Evolutionary conservation across 2,888 invertebrate species (phyloP).

Genomic region (Meta bourneti): DNA sequence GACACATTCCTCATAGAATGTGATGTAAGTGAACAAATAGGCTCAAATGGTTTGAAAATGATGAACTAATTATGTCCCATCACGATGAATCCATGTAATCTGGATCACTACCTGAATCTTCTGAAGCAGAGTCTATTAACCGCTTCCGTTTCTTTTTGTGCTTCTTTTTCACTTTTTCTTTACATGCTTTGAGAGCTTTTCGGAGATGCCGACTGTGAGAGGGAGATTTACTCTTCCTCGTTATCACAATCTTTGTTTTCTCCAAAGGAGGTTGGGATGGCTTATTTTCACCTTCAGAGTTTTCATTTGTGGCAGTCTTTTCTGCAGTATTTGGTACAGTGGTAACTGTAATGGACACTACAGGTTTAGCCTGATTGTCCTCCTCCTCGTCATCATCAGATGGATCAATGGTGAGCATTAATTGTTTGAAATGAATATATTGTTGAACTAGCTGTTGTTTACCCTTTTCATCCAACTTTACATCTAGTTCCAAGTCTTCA

Average conservation of each 20-base stretch:
- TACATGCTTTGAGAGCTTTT: slow-evolving; percentile 53
- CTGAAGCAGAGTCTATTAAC: slow-evolving; percentile 69
- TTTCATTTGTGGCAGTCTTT: slow-evolving; percentile 23
- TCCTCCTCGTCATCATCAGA: slow-evolving; percentile 79
- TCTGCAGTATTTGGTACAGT: slow-evolving; percentile 48
- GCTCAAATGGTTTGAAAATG: slow-evolving; percentile 34
- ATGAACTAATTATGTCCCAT: slow-evolving; percentile 43
- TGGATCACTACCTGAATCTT: slow-evolving; percentile 70
- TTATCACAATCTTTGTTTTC: slow-evolving; percentile 64
- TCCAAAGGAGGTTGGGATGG: slow-evolving; percentile 54
- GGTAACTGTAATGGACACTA: slow-evolving; percentile 21
- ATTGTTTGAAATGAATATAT: slow-evolving; percentile 86
- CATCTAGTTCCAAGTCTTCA: slow-evolving; percentile 78
- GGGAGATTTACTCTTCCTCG: slow-evolving; percentile 54
- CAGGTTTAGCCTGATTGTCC: not conserved
- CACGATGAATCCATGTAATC: slow-evolving; percentile 66
- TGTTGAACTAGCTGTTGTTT: slow-evolving; percentile 88
- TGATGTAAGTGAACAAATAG: slow-evolving; percentile 40
- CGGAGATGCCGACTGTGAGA: slow-evolving; percentile 28
- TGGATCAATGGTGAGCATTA: slow-evolving; percentile 83
- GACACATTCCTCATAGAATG: not conserved
- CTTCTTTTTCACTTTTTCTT: slow-evolving; percentile 59
- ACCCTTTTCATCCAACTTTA: slow-evolving; percentile 87
- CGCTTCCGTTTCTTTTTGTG: slow-evolving; percentile 43
- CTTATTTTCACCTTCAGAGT: slow-evolving; percentile 58